A percentile compares a stretch with the other conserved stretches of the same genome.
phyloP scores from a whole-genome alignment of 1,140 invertebrate genomes.

The Drosophila bipectinata region DNA sequence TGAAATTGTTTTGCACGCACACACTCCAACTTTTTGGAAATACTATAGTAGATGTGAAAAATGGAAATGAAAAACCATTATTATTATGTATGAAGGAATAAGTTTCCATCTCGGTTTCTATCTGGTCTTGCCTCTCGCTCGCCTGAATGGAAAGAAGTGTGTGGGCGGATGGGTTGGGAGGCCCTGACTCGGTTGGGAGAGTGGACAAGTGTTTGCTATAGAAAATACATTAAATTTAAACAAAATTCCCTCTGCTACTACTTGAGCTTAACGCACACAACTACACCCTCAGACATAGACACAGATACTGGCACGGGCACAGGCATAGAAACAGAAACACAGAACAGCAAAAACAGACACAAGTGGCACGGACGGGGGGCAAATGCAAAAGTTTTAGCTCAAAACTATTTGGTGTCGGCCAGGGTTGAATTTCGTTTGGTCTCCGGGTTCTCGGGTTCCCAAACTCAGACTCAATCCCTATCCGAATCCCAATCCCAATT shows the following conservation, averaged over 20 bases:
- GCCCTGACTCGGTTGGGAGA: neutral
- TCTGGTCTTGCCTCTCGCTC: neutral
- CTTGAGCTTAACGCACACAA: constrained; percentile 75
- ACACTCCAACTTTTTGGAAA: constrained; percentile 36
- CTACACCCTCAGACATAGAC: constrained; percentile 13
- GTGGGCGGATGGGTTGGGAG: neutral
- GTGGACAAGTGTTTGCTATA: constrained; percentile 73
- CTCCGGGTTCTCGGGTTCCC: constrained; percentile 13
- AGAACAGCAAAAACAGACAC: constrained; percentile 22
- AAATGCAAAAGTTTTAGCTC: constrained; percentile 77
- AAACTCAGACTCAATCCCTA: neutral
- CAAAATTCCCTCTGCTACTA: constrained; percentile 74
- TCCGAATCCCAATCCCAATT: constrained; percentile 11
- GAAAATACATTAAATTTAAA: constrained; percentile 83
- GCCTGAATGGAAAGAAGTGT: neutral
- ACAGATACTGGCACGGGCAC: neutral
- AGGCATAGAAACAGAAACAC: constrained; percentile 1
- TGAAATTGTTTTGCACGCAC: constrained; percentile 74
- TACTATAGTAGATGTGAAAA: constrained; percentile 68
- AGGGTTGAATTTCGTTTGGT: constrained; percentile 33
- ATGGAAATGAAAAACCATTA: constrained; percentile 63
- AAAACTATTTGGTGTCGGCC: constrained; percentile 69
- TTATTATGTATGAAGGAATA: constrained; percentile 60
- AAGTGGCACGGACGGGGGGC: constrained; percentile 31
- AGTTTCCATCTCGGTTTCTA: constrained; percentile 2